Evolutionary conservation across 2,888 invertebrate genomes (phyloP), one percentile per base, ranked within the genome.

Genomic region (Drosophila histrio): DNA sequence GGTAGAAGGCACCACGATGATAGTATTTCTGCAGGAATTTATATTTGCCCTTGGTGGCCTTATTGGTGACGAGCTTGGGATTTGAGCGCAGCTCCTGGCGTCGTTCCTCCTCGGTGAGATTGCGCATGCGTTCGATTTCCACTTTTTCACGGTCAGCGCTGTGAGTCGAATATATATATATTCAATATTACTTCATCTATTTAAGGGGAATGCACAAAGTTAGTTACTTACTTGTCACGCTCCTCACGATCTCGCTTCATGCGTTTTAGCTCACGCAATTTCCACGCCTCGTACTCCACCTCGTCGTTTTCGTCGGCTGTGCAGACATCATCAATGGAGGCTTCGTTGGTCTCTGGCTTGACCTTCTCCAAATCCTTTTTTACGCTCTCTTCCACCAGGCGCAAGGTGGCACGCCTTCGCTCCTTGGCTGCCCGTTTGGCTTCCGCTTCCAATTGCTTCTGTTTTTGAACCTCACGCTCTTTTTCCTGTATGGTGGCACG

Each of bases 21-120:
- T 98, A 99, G 92, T 99, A 99, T 91, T 99, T 99, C 93, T 99
- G 99, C 80, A 99, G 93, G 93, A 99, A 99, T 92, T 99, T 99
- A 93, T 99, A 99, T 93, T 99, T 99, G 66, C 99, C 99, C 92
- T 99, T 99, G 53, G 95, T 94, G 0, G 97, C 95, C 91, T 99
- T 98, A 92, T 99, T 99, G 4, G 98, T 97, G 65, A 99, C 94
- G 11, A 94, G 90, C 92, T 98, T 98, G 0, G 99, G 99, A 93
- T 99, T 99, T 58, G 96, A 92, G 52, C 98, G 94, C 59, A 96
- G 93, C 89, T 99, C 99, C 59, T 96, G 94, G 13, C 98, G 93
- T 6, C 99, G 94, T 90, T 99, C 99, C 90, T 99, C 99, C 87
- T 99, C 99, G 0, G 98, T 97, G 95, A 99, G 95, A 85, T 95